phyloP scores from a whole-genome alignment of 1,140 invertebrate species.

The Bilobella aurantiaca region DNA sequence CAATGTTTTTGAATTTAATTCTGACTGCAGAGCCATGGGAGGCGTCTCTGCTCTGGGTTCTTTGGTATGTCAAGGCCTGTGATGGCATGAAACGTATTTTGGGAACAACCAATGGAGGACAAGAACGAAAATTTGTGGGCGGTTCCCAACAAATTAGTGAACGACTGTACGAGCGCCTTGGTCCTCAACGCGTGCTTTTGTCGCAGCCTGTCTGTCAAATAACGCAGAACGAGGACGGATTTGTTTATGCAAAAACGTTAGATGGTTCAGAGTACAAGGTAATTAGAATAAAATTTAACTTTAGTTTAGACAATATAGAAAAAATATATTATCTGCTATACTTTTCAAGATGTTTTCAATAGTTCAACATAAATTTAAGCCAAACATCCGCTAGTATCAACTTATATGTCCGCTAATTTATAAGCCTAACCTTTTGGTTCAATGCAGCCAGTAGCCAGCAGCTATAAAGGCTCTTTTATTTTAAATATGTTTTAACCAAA shows the following conservation, averaged over 20 bases:
- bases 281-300: not conserved
- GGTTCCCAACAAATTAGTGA: conserved; percentile 42
- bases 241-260: conserved; percentile 27
- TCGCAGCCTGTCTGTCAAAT: conserved; percentile 36
- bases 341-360: too few species aligned
- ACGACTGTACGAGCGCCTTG: conserved; percentile 37
- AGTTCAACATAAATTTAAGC: too few species aligned
- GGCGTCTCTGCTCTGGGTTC: conserved; percentile 41
- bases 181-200: conserved; percentile 36
- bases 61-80: conserved; percentile 40
- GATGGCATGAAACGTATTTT: conserved; percentile 39
- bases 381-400: too few species aligned
- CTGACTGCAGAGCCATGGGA: conserved; percentile 37
- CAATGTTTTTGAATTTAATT: conserved; percentile 30
- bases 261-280: conserved; percentile 30
- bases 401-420: too few species aligned
- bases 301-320: too few species aligned
- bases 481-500: too few species aligned
- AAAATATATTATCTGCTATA: too few species aligned
- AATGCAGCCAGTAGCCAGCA: too few species aligned
- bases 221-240: not conserved
- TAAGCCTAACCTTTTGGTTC: too few species aligned
- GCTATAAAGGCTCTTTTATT: too few species aligned
- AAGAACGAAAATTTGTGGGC: conserved; percentile 42
- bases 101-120: conserved; percentile 38